phyloP scores from a whole-genome alignment of 2,797 vertebrate species.

The Falco berigora region DNA sequence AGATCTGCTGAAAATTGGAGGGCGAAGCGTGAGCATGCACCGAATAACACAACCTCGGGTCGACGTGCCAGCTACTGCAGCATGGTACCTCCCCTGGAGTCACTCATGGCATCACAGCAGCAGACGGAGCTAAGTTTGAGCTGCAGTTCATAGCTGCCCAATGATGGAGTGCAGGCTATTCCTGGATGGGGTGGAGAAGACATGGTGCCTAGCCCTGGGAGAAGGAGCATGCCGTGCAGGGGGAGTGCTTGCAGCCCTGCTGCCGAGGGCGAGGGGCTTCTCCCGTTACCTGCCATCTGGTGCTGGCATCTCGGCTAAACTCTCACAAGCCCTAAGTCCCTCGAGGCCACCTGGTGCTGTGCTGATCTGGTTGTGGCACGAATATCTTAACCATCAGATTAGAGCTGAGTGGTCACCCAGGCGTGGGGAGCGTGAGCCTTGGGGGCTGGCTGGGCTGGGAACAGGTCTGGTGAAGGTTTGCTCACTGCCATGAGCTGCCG shows the following conservation, averaged over 20 bases:
- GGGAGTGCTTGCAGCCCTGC: not conserved
- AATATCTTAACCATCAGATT: not conserved
- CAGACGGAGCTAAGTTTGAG: not conserved
- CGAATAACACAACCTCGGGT: rapidly evolving
- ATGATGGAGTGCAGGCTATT: rapidly evolving
- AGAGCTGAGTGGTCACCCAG: not conserved
- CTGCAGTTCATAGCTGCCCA: rapidly evolving
- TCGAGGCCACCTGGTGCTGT: not conserved
- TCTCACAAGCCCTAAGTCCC: not conserved
- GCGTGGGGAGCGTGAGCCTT: rapidly evolving
- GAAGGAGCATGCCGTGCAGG: not conserved
- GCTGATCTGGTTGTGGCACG: not conserved
- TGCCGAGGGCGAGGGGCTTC: rapidly evolving
- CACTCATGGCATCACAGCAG: rapidly evolving
- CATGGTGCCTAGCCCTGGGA: rapidly evolving
- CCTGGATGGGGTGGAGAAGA: not conserved
- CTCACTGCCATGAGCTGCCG: not conserved
- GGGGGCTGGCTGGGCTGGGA: not conserved
- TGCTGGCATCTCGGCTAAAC: not conserved
- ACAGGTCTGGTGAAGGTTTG: not conserved
- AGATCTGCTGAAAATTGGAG: not conserved
- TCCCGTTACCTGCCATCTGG: not conserved
- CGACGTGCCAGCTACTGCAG: not conserved
- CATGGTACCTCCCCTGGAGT: not conserved
- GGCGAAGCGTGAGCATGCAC: not conserved